Percentiles rank a stretch among this genome's conserved stretches.
Conservation (phyloP, 2,888 invertebrate genomes). For the Aphelenchoides bicaudatus region DNA sequence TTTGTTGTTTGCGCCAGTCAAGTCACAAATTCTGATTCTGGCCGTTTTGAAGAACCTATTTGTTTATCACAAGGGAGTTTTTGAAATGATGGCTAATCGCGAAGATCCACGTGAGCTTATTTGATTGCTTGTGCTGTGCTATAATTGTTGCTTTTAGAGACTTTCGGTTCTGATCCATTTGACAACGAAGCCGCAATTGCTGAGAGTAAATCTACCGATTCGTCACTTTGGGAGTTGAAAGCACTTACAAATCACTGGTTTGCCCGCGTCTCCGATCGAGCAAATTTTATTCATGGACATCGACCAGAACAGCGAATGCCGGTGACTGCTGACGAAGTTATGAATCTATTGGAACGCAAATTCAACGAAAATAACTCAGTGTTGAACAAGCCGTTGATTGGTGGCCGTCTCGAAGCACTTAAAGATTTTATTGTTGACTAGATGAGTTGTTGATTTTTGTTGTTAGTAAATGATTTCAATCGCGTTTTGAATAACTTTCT, state of each 20-base stretch:
- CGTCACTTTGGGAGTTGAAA: slow-evolving; percentile 18
- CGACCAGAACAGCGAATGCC: slow-evolving; percentile 13
- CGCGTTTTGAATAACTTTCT: too few species aligned
- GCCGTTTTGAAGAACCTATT: slow-evolving; percentile 14
- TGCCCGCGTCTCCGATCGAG: slow-evolving; percentile 19
- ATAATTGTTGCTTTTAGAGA: slow-evolving; percentile 8
- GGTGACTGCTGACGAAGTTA: neutral
- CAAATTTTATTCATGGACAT: slow-evolving; percentile 21
- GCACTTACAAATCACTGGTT: slow-evolving; percentile 20
- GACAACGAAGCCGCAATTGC: slow-evolving; percentile 6
- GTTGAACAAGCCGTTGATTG: neutral
- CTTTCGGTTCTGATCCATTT: slow-evolving; percentile 7
- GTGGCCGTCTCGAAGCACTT: slow-evolving; percentile 9
- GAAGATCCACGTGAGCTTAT: slow-evolving; percentile 14
- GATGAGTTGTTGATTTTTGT: neutral
- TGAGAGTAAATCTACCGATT: slow-evolving; percentile 8
- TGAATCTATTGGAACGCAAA: neutral
- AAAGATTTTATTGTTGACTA: slow-evolving; percentile 12
- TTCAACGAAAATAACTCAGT: slow-evolving; percentile 6
- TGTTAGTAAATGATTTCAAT: too few species aligned
- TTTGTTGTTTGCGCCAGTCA: slow-evolving; percentile 17
- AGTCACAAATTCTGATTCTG: slow-evolving; percentile 13
- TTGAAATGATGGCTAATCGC: slow-evolving; percentile 13
- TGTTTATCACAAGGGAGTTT: slow-evolving; percentile 7
- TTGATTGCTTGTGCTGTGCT: neutral